phyloP scores from a whole-genome alignment of 2,888 invertebrate species.

The Gastrophysa polygoni region DNA sequence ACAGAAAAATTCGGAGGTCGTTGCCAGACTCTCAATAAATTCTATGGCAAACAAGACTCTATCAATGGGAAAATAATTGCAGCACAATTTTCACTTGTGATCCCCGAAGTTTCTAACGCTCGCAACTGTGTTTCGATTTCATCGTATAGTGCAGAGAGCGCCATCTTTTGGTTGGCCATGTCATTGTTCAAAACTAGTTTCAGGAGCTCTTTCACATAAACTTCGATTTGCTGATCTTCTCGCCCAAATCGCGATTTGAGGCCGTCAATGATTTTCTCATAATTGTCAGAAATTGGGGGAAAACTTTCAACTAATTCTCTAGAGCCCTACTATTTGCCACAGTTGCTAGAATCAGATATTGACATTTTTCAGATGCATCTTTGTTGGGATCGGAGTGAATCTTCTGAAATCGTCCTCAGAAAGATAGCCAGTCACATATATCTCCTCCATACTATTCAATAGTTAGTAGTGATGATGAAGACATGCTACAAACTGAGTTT shows the following conservation, averaged over 20 bases:
- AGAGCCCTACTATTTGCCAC: not conserved
- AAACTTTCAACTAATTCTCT: slow-evolving; percentile 17
- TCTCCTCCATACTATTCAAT: slow-evolving; percentile 39
- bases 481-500: too few species aligned
- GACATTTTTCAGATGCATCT: slow-evolving; percentile 2
- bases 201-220: slow-evolving; percentile 44
- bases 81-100: slow-evolving; percentile 40
- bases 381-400: slow-evolving; percentile 9
- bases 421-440: slow-evolving; percentile 11
- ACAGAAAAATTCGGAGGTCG: slow-evolving; percentile 13
- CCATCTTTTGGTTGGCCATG: slow-evolving; percentile 13
- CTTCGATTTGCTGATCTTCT: slow-evolving; percentile 15
- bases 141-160: slow-evolving; percentile 36
- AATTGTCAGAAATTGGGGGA: slow-evolving; percentile 15
- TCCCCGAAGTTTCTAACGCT: slow-evolving; percentile 39
- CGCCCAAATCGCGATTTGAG: slow-evolving; percentile 19
- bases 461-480: slow-evolving; percentile 20
- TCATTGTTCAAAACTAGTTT: slow-evolving; percentile 41
- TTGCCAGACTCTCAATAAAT: slow-evolving; percentile 39
- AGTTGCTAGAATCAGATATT: slow-evolving; percentile 9
- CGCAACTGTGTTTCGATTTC: slow-evolving; percentile 43
- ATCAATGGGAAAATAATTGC: slow-evolving; percentile 44
- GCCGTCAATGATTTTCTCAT: slow-evolving; percentile 13
- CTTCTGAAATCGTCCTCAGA: slow-evolving; percentile 14
- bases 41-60: slow-evolving; percentile 43